Evolutionary conservation across 2,888 invertebrate species (phyloP).

Genomic region (Lamellibrachia satsuma): DNA sequence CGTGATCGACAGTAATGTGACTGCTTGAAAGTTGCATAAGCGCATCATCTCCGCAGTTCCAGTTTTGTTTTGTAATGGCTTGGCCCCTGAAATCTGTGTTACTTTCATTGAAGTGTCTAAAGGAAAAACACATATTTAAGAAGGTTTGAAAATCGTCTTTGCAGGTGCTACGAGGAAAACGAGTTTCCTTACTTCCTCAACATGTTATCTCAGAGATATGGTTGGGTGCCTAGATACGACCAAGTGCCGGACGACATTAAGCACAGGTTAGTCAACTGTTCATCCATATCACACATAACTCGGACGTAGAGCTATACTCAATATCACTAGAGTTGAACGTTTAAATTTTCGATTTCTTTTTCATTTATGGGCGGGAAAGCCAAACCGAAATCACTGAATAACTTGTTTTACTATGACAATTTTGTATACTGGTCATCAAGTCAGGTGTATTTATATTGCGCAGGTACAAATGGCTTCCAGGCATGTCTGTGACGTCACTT

Average conservation of each 20-base stretch:
- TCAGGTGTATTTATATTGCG: not conserved
- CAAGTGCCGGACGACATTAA: constrained; percentile 53
- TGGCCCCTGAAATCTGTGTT: not conserved
- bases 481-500: constrained; percentile 62
- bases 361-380: not conserved
- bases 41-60: not conserved
- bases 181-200: constrained; percentile 60
- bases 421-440: not conserved
- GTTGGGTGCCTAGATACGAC: constrained; percentile 57
- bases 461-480: constrained; percentile 57
- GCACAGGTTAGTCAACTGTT: constrained; percentile 29
- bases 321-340: not conserved
- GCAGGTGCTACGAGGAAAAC: constrained; percentile 42
- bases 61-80: not conserved
- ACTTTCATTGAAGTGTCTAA: not conserved
- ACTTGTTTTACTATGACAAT: not conserved
- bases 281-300: not conserved
- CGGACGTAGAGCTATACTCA: not conserved
- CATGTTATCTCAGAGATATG: constrained; percentile 58
- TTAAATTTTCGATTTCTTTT: too few species aligned
- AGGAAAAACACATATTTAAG: not conserved
- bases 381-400: too few species aligned
- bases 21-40: not conserved
- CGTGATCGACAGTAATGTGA: not conserved
- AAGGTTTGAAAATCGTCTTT: not conserved